Evolutionary conservation across 2,888 invertebrate species (phyloP).

Genomic region (Eilema griseolum): DNA sequence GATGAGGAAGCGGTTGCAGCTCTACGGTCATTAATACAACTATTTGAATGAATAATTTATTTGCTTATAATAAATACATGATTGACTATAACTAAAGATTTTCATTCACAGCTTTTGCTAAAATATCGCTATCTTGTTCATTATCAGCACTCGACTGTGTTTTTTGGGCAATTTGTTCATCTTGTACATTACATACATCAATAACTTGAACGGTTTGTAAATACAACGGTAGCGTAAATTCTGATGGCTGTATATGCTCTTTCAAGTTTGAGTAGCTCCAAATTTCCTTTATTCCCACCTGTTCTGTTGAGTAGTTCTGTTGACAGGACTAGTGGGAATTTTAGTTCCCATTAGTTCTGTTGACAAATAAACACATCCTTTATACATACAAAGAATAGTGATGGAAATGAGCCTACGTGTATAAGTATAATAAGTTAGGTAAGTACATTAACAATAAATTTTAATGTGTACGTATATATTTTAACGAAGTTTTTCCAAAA

Average conservation of each 20-base stretch:
- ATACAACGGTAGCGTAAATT: constrained; percentile 12
- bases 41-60: constrained; percentile 7
- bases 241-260: constrained; percentile 17
- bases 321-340: too few relatives aligned
- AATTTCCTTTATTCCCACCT: too few relatives aligned
- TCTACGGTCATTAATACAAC: constrained; percentile 11
- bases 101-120: constrained; percentile 3
- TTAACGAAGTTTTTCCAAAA: too few relatives aligned
- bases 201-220: constrained; percentile 14
- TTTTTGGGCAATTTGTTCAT: constrained; percentile 6
- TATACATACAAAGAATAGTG: too few relatives aligned
- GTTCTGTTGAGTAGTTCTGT: too few relatives aligned
- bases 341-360: too few relatives aligned
- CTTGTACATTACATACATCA: constrained; percentile 9
- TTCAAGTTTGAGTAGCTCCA: constrained; percentile 16
- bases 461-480: too few relatives aligned
- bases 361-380: too few relatives aligned
- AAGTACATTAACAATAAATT: too few relatives aligned
- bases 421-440: too few relatives aligned
- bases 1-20: constrained; percentile 9
- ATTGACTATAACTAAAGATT: constrained; percentile 6
- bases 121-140: constrained; percentile 12
- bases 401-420: too few relatives aligned
- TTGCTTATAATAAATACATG: constrained; percentile 4
- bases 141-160: constrained; percentile 6